Evolutionary conservation across 2,113 vertebrate species (phyloP).

Genomic region (Caranx ignobilis): DNA sequence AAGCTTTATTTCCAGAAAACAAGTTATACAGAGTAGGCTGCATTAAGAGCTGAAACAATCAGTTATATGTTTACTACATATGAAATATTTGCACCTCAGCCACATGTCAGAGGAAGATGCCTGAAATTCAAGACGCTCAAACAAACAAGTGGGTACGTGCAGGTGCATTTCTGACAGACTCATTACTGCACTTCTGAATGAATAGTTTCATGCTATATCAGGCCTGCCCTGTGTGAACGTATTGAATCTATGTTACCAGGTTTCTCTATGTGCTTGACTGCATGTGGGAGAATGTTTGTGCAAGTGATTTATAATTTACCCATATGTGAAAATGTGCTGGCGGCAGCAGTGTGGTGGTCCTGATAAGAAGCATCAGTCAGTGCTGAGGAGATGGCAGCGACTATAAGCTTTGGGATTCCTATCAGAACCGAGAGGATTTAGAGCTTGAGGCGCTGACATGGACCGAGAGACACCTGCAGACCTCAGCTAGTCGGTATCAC

Average conservation of each 20-base stretch:
- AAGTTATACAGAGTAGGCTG: background rate
- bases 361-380: conserved; percentile 81
- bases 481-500: conserved; percentile 61
- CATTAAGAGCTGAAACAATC: background rate
- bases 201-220: conserved; percentile 5
- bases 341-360: conserved; percentile 77
- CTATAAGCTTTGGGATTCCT: conserved; percentile 80
- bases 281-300: conserved; percentile 54
- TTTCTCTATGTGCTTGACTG: conserved; percentile 26
- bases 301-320: conserved; percentile 62
- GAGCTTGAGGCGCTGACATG: conserved; percentile 72
- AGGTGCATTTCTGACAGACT: conserved; percentile 1
- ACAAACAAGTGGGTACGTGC: background rate
- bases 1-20: too few species aligned
- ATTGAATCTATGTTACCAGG: conserved; percentile 5
- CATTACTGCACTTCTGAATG: conserved; percentile 5
- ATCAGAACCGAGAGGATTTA: conserved; percentile 77
- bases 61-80: background rate
- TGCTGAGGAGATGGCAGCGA: conserved; percentile 76
- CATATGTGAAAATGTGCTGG: conserved; percentile 74
- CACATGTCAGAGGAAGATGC: background rate
- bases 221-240: background rate
- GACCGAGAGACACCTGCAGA: conserved; percentile 74
- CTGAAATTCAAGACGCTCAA: background rate
- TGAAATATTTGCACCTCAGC: background rate